Percentiles rank a stretch among this genome's conserved stretches.
phyloP scores from a whole-genome alignment of 2,113 vertebrate species.

The Forbesichthys papilliferus region DNA sequence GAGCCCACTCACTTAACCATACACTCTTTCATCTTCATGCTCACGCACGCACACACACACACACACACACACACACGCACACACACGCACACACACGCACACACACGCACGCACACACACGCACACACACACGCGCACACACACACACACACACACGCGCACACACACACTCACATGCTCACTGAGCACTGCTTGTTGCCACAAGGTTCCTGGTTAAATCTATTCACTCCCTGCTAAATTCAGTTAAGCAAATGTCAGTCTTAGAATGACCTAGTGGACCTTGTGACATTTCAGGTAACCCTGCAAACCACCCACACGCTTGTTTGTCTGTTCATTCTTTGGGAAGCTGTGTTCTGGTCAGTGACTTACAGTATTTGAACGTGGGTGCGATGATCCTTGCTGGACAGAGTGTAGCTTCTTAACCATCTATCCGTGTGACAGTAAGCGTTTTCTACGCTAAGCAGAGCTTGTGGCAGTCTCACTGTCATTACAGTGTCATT shows the following conservation, averaged over 20 bases:
- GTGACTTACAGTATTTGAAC: too few species aligned
- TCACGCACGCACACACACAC: slow-evolving; percentile 6
- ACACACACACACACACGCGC: background rate
- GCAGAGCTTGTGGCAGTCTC: slow-evolving; percentile 33
- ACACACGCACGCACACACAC: background rate
- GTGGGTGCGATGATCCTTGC: too few species aligned
- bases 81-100: background rate
- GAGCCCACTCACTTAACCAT: slow-evolving; percentile 22
- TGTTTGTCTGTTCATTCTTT: slow-evolving; percentile 9
- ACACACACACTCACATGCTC: background rate
- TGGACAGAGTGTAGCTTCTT: slow-evolving; percentile 25
- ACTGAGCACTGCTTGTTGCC: slow-evolving; percentile 18
- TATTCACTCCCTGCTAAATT: slow-evolving; percentile 65
- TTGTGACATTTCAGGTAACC: slow-evolving; percentile 36
- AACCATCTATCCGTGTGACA: slow-evolving; percentile 40
- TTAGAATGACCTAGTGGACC: slow-evolving; percentile 12
- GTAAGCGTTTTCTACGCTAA: slow-evolving; percentile 29
- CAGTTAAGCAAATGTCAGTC: slow-evolving; percentile 63
- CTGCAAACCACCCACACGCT: background rate
- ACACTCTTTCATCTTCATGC: background rate
- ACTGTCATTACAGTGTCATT: slow-evolving; percentile 55
- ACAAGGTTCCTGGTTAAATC: slow-evolving; percentile 55
- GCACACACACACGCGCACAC: slow-evolving; percentile 2
- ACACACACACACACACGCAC: background rate
- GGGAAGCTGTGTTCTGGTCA: background rate